Base-by-base conservation (phyloP, 2,797 vertebrate species). In the Sparus aurata region DNA sequence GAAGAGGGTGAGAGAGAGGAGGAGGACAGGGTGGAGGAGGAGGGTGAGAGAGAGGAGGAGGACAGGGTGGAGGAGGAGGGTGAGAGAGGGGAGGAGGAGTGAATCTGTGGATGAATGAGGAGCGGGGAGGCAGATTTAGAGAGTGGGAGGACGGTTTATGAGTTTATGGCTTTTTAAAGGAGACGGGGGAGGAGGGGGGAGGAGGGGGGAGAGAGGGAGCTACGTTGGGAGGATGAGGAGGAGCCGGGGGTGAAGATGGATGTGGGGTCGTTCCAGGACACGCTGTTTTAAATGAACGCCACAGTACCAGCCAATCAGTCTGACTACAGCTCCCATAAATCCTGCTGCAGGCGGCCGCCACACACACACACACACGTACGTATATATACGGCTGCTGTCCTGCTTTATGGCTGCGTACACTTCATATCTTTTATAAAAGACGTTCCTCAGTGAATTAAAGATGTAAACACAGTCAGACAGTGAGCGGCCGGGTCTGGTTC, bases 281-380 rank as follows among this genome's bases (percentile, higher is more conserved):
- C 30, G 8, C 34, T 38, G 79, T 80, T 87, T 84, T 84, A 74
- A 84, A 85, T 82, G 65, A 79, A 79, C 63, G 12, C 57, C 52
- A 50, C 64, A 13, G 68, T 67, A 58, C 77, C 73, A 46, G 25
- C 76, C 79, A 64, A 71, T 85, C 61, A 60, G 69, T 23, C 77
- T 7, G 16, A 64, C 62, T 63, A 47, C 79, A 83, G 77, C 59
- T 54, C 30, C 64, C 46, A 67, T 90, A 83, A 90, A 81, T 88
- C 73, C 75, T 66, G 61, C 71, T 54, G 68, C 69, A n/a, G 68
- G 68, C 30, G 2, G 43, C 77, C 18, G 38, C 34, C 47, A 23
- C 45, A 16, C 7, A 30, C 45, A 25, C 68, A 25, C 45, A 27
- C 69, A 1, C 47, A 13, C 25, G 4, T 53, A 30, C 15, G 15